Percentiles rank a stretch among this genome's conserved stretches.
Conservation (phyloP, 2,797 vertebrate genomes). For the Pelochelys cantorii region DNA sequence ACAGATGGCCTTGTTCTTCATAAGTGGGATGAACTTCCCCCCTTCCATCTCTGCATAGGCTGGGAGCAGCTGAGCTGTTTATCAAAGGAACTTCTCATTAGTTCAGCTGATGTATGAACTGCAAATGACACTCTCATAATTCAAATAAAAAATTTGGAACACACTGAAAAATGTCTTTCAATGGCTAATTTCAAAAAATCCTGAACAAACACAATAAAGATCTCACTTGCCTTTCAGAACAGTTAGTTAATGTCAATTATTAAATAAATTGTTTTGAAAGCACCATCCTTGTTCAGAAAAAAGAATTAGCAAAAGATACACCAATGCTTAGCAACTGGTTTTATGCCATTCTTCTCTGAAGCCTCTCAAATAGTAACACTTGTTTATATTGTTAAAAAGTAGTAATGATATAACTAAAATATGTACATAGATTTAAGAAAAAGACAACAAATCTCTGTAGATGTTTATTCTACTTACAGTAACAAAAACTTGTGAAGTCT, state of each 20-base stretch:
- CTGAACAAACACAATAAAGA: background rate
- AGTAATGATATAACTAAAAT: background rate
- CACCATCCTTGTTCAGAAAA: accelerated
- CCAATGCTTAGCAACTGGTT: background rate
- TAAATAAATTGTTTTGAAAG: background rate
- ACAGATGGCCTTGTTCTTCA: background rate
- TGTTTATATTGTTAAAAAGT: background rate
- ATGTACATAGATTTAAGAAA: slow-evolving; percentile 4
- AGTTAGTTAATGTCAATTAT: accelerated
- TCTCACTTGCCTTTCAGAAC: background rate
- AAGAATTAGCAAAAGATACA: background rate
- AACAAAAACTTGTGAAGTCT: slow-evolving; percentile 81
- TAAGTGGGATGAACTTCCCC: background rate
- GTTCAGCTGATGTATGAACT: background rate
- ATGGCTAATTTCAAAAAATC: background rate
- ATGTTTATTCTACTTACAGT: slow-evolving; percentile 86
- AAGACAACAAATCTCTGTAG: slow-evolving; percentile 65
- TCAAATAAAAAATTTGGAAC: background rate
- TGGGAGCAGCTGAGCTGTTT: background rate
- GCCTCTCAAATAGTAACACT: background rate
- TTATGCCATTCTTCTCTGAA: background rate
- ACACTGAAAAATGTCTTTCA: background rate
- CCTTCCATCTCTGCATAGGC: background rate
- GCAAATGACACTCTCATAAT: background rate
- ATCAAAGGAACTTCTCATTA: background rate